Evolutionary conservation across 2,113 vertebrate species (phyloP), one percentile per base, ranked within the genome.

Genomic region (Dipodomys merriami): DNA sequence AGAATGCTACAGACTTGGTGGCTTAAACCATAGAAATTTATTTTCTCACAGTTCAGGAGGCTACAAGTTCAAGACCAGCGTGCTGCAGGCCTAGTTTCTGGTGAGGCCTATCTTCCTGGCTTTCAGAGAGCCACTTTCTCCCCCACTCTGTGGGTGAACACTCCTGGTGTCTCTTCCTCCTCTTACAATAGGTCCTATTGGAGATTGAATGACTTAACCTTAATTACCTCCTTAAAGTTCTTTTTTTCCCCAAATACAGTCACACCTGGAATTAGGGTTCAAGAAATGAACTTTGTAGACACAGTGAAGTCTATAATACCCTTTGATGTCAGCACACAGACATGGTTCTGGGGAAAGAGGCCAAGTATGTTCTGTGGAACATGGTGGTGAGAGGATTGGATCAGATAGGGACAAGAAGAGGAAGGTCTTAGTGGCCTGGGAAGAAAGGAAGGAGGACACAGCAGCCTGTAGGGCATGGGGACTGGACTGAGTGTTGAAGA

Each of bases 1-100:
- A 83, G 83, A 88, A 33, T 11, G 69, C 33, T 9, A 67, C 29
- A 46, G 76, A 57, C n/a, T 27, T 16, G 9, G 13, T 9, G 35
- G n/a, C 62, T 80, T 79, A 60, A 91, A 71, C 20, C 15, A 15
- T 13, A 93, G 65, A 86, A n/a, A 68, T 33, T 67, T 25, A 35
- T 44, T 77, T 93, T 91, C 67, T 77, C 53, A 53, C 13, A 23
- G 39, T 83, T 79, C 30, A 62, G 46, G 53, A 90, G 57, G 90
- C n/a, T 46, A 64, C 35, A 68, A 64, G 12, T 62, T n/a, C 44
- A 86, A 86, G 39, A 30, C 53, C 30, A 65, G 71, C 10, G 35
- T 64, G 35, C 49, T 7, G 16, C 44, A 71, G 57, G 22, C 64
- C 25, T 86, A 49, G 3, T 80, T 83, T 88, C 44, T 35, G 76